Percentiles rank a stretch among this genome's conserved stretches.
Conservation (phyloP, 64 coral and sea anemone species). For the Pocillopora damicornis region DNA sequence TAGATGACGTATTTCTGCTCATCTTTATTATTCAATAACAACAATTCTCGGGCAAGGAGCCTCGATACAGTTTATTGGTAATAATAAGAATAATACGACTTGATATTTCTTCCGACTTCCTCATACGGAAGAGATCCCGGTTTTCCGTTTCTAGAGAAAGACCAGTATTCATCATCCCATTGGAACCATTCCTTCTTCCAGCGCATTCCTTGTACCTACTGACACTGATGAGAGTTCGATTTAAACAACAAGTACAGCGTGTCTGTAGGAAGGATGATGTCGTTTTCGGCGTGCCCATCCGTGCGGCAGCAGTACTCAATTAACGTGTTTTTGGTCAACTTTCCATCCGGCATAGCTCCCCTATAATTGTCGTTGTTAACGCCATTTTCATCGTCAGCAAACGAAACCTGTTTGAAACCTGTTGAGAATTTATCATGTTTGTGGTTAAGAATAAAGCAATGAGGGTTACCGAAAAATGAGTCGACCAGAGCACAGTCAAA, state of each 20-base stretch:
- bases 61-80: neutral
- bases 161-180: conserved; percentile 44
- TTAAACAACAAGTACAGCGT: conserved; percentile 43
- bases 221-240: conserved; percentile 48
- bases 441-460: too few relatives aligned
- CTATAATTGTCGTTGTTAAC: conserved; percentile 50
- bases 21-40: too few relatives aligned
- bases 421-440: neutral
- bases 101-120: conserved; percentile 26
- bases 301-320: conserved; percentile 48
- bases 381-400: conserved; percentile 40
- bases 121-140: neutral
- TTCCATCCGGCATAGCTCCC: conserved; percentile 25
- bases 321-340: neutral
- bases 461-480: too few relatives aligned
- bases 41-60: too few relatives aligned
- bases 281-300: conserved; percentile 30
- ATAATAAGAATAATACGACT: conserved; percentile 45
- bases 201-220: conserved; percentile 44
- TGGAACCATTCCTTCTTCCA: conserved; percentile 32
- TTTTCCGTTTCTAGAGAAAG: conserved; percentile 14
- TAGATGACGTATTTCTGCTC: too few relatives aligned
- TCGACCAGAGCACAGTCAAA: too few relatives aligned
- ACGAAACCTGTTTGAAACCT: conserved; percentile 45
- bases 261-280: conserved; percentile 54